These are phyloP conservation scores for Lampris megalopsis DNA, from an alignment of 2,113 vertebrate genomes.

Conservation along the genomic window DNA sequence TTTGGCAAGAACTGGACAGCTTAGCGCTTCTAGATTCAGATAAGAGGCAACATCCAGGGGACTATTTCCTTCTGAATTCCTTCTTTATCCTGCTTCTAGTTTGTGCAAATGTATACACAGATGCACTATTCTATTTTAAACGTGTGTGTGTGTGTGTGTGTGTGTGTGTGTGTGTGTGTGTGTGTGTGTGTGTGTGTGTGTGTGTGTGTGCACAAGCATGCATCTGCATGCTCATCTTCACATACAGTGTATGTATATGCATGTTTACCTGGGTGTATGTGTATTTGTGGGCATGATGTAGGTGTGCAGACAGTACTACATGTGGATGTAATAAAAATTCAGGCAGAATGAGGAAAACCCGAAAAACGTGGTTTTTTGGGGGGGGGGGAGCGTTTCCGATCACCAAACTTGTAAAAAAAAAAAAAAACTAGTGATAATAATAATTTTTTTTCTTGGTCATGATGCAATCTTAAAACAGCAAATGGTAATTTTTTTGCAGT, in stretches of 20 bases:
- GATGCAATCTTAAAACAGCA: constrained; percentile 12
- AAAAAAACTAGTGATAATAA: no score
- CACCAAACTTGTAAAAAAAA: no score
- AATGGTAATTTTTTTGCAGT: constrained; percentile 22
- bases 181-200: background rate
- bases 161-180: background rate
- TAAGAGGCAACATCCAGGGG: no score
- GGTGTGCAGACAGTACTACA: background rate
- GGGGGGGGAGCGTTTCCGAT: no score
- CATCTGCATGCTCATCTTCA: no score
- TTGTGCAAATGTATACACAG: no score
- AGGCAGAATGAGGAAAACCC: no score
- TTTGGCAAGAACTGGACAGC: background rate
- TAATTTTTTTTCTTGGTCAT: background rate
- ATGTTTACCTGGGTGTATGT: background rate
- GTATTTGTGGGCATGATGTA: background rate
- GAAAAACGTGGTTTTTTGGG: no score
- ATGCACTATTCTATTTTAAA: background rate
- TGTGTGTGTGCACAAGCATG: background rate
- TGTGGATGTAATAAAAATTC: background rate
- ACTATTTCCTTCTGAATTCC: no score
- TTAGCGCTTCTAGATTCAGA: background rate
- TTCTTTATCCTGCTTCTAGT: no score
- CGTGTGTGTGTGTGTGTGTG: background rate
- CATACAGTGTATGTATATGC: no score